Conservation (phyloP, 2,797 vertebrate genomes). For the Holocentrus rufus region DNA sequence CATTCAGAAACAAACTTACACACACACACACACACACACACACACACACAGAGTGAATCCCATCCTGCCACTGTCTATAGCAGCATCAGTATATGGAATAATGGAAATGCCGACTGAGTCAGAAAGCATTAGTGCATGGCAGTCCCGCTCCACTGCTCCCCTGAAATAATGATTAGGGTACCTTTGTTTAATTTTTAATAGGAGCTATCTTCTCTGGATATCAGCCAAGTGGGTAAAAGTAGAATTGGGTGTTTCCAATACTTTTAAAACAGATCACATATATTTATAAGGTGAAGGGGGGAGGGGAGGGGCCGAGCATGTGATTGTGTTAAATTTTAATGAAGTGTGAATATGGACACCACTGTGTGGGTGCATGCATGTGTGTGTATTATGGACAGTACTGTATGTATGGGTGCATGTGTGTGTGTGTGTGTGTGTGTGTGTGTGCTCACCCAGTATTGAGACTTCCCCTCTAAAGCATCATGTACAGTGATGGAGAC, state of each 20-base stretch:
- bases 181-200: conserved; percentile 82
- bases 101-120: conserved; percentile 67
- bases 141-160: conserved; percentile 67
- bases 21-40: background rate
- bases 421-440: background rate
- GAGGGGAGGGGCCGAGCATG: too few relatives aligned
- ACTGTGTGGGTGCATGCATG: background rate
- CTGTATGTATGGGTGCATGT: background rate
- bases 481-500: conserved; percentile 10
- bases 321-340: too few relatives aligned
- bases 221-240: conserved; percentile 73
- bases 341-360: too few relatives aligned
- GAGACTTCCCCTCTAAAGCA: conserved; percentile 28
- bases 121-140: conserved; percentile 75
- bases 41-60: background rate
- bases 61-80: conserved; percentile 35
- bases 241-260: conserved; percentile 71
- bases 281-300: background rate
- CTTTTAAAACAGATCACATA: conserved; percentile 52
- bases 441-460: background rate
- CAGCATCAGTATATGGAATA: conserved; percentile 64
- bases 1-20: conserved; percentile 1
- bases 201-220: conserved; percentile 77
- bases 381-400: too few relatives aligned
- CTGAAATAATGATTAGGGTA: conserved; percentile 81